These are phyloP conservation scores for Rhinichthys osculus DNA, from an alignment of 2,797 vertebrate species.

Conservation along the genomic window DNA sequence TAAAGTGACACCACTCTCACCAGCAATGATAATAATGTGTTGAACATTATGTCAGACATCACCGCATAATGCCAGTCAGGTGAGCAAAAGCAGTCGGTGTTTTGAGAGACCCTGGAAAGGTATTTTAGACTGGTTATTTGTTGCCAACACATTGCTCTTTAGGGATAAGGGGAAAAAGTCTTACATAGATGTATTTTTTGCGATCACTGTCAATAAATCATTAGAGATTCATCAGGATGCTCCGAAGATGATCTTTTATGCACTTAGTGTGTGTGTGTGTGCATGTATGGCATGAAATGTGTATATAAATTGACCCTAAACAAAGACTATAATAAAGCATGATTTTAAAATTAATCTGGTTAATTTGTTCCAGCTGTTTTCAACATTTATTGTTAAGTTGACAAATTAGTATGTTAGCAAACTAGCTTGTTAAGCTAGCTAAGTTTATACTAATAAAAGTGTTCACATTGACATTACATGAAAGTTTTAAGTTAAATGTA, in stretches of 20 bases:
- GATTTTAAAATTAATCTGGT: background rate
- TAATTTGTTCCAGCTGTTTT: background rate
- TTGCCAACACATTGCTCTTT: constrained; percentile 79
- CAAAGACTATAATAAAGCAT: background rate
- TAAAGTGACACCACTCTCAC: constrained; percentile 71
- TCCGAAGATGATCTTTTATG: constrained; percentile 11
- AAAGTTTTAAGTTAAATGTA: no score
- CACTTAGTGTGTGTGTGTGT: background rate
- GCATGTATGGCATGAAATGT: constrained; percentile 51
- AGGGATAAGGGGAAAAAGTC: constrained; percentile 73
- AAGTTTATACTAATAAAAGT: no score
- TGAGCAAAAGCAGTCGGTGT: constrained; percentile 77
- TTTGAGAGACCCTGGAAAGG: constrained; percentile 74
- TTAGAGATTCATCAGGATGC: background rate
- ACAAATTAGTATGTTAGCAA: no score
- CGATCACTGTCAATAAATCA: constrained; percentile 65
- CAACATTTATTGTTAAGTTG: background rate
- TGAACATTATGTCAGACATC: constrained; percentile 65
- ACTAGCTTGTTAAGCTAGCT: no score
- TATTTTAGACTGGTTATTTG: constrained; percentile 79
- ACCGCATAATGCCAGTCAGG: constrained; percentile 70
- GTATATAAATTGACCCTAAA: background rate
- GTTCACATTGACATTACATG: no score
- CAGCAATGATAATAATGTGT: constrained; percentile 69
- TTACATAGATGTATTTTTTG: constrained; percentile 66